Percentiles rank a stretch among this genome's conserved stretches.
Evolutionary conservation across 2,113 vertebrate species (phyloP).

Genomic region (Gasterosteus aculeatus): DNA sequence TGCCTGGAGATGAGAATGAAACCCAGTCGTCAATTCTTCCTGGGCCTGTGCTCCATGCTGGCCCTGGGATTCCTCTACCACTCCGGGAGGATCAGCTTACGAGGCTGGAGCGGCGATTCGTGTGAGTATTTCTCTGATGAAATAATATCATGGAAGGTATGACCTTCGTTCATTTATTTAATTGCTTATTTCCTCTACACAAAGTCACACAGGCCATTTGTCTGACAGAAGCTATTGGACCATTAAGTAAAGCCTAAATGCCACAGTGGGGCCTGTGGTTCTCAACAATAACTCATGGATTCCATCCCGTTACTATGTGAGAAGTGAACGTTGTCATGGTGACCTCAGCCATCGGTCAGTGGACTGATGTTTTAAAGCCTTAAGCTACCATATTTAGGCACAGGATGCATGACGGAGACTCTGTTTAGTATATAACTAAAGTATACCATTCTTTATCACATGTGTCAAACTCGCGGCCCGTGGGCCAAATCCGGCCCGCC

Average conservation of each 20-base stretch:
- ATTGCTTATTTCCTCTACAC: background rate
- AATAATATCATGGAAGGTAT: background rate
- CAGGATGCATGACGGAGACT: too few relatives aligned
- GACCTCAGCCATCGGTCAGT: too few relatives aligned
- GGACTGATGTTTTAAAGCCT: too few relatives aligned
- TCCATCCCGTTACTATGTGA: background rate
- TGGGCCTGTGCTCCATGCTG: conserved; percentile 89
- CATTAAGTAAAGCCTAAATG: background rate
- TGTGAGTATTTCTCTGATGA: conserved; percentile 82
- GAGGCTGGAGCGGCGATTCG: conserved; percentile 84
- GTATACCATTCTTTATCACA: too few relatives aligned
- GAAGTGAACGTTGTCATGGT: background rate
- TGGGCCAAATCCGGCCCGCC: too few relatives aligned
- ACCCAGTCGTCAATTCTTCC: conserved; percentile 86
- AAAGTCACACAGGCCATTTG: background rate
- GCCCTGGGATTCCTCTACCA: conserved; percentile 92
- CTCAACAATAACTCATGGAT: background rate
- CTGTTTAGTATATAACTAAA: too few relatives aligned
- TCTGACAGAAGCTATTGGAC: too few relatives aligned
- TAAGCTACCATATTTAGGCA: too few relatives aligned
- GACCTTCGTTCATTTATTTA: background rate
- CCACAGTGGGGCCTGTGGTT: too few relatives aligned
- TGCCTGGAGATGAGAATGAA: conserved; percentile 90
- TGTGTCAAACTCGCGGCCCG: too few relatives aligned
- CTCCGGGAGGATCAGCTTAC: conserved; percentile 88